Conservation (phyloP, 1,140 invertebrate genomes). For the Archegozetes longisetosus region DNA sequence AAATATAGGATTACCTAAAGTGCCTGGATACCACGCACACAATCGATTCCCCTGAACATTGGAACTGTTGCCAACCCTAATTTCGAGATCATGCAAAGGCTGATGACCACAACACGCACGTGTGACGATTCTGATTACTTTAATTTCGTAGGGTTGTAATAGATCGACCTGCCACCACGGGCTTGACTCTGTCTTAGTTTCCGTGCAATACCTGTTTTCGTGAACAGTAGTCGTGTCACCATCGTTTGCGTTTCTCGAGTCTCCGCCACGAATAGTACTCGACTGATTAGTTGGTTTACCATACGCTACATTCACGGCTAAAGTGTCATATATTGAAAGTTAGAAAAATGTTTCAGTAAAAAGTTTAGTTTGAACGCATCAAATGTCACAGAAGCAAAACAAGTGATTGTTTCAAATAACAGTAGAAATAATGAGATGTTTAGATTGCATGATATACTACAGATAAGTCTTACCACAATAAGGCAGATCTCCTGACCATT, state of each 20-base stretch:
- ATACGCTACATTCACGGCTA: slow-evolving; percentile 52
- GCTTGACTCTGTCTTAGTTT: slow-evolving; percentile 67
- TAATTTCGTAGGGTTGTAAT: slow-evolving; percentile 58
- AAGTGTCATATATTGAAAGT: not conserved
- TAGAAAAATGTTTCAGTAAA: not conserved
- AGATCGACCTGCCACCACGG: slow-evolving; percentile 85
- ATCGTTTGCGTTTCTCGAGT: slow-evolving; percentile 64
- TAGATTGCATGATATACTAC: too few relatives aligned
- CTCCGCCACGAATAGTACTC: slow-evolving; percentile 53
- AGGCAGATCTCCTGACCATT: slow-evolving; percentile 59
- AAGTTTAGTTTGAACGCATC: not conserved
- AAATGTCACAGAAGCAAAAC: not conserved
- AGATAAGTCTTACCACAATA: slow-evolving; percentile 51
- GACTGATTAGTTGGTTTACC: slow-evolving; percentile 75
- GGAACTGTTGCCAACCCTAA: slow-evolving; percentile 75
- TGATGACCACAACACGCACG: slow-evolving; percentile 71
- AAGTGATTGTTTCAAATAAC: not conserved
- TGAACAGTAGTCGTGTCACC: slow-evolving; percentile 63
- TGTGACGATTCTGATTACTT: slow-evolving; percentile 65
- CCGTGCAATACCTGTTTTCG: slow-evolving; percentile 67
- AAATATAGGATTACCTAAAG: slow-evolving; percentile 44
- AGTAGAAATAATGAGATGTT: too few relatives aligned
- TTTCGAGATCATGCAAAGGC: slow-evolving; percentile 76
- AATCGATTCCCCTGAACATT: slow-evolving; percentile 64
- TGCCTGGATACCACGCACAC: slow-evolving; percentile 81